Evolutionary conservation across 2,888 invertebrate genomes (phyloP), one percentile per base, ranked within the genome.

Genomic region (Stenotaenia linearis): DNA sequence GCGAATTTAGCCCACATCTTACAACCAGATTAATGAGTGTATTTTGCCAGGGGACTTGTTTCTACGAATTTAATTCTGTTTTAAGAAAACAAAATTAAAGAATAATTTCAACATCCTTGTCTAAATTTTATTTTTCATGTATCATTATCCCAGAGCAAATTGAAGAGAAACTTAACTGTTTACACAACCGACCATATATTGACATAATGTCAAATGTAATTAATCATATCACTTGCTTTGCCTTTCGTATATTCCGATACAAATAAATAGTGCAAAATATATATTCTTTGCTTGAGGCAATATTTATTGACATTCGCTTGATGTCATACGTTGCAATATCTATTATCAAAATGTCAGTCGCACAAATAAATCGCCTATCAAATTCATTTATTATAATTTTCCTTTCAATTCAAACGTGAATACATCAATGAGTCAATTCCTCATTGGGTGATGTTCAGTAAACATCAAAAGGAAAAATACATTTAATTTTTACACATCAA

Each of bases 201-300:
- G 61, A 61, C 61, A 23, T 61, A 61, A 61, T 61, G 61, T 61
- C 61, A 61, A 23, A 61, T 61, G 28, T 61, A 61, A 61, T 61
- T 61, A 61, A 61, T 61, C 61, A 61, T 25, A 61, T 61, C 25
- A 61, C 61, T 61, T 25, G 61, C 25, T 9, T 12, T 25, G 25
- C 61, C 23, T 25, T 25, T 45, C 28, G 61, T 15, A 25, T 25
- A 61, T n/a, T 37, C 12, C 9, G 45, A 61, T 25, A 61, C 25
- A 61, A 61, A 61, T 61, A 61, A 61, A 61, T 61, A 61, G 61
- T 25, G 25, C 25, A 61, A 61, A 61, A 61, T 61, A 25, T 25
- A 61, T 15, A 61, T 2, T 40, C 25, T 45, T 45, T 25, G 61
- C 61, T 61, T 61, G 23, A 7, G 25, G 61, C 61, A 61, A 61